Evolutionary conservation across 2,888 invertebrate species (phyloP).

Genomic region (Drosophila stalkeri): DNA sequence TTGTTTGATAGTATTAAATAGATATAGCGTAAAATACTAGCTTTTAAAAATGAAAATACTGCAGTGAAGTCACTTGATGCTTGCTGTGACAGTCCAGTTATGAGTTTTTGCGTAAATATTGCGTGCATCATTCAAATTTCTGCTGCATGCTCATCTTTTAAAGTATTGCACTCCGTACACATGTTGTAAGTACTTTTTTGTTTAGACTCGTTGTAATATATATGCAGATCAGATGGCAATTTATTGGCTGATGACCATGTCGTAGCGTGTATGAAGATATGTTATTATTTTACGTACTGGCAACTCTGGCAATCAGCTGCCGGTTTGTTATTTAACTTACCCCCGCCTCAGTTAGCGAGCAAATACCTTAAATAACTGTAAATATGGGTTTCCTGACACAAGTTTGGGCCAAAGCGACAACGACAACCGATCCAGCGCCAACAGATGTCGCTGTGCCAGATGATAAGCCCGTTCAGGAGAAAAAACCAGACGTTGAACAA

Average conservation of each 20-base stretch:
- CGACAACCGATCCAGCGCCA: conserved; percentile 18
- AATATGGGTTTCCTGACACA: conserved; percentile 66
- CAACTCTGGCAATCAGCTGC: conserved; percentile 64
- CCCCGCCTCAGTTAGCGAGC: conserved; percentile 2
- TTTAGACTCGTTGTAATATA: neutral
- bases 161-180: neutral
- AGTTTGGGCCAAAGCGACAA: conserved; percentile 67
- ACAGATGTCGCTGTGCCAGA: conserved; percentile 22
- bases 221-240: neutral
- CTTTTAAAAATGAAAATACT: neutral
- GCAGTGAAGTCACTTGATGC: neutral
- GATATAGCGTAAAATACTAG: neutral
- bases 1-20: neutral
- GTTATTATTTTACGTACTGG: conserved; percentile 14
- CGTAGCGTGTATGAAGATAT: conserved; percentile 8
- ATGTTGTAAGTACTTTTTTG: neutral
- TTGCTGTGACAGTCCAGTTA: neutral
- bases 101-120: neutral
- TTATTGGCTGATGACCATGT: neutral
- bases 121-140: neutral
- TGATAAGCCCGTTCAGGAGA: conserved; percentile 22
- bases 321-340: conserved; percentile 67
- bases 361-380: conserved; percentile 14
- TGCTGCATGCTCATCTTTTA: neutral
- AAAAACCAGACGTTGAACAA: neutral